Base-by-base conservation (phyloP, 2,888 invertebrate genomes). In the Heterodera filipjevi region DNA sequence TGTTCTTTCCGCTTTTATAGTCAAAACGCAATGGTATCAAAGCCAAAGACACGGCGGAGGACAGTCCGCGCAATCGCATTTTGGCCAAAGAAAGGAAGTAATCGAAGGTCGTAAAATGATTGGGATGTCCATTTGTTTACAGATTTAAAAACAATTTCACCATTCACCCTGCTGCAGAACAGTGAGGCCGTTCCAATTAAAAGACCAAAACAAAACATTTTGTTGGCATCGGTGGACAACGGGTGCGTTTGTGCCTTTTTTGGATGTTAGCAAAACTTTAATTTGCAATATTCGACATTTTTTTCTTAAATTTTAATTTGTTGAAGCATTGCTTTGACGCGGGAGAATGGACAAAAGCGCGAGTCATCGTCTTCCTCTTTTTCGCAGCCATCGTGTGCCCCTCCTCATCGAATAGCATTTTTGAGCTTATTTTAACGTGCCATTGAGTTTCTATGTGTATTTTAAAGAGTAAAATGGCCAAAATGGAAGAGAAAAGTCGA, bases 221-320 rank as follows among this genome's bases (percentile, higher is more conserved):
- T 87, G 87, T 86, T 89, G 89, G n/a, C n/a, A n/a, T 10, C 89
- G 88, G 35, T 81, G 86, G 70, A 78, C 83, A 32, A 87, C 87
- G 78, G 88, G 59, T 59, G n/a, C 5, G 12, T 59, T 59, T 27
- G 8, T 10, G n/a, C 27, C 6, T n/a, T 59, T 59, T 0, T 8
- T 10, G 27, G n/a, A n/a, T n/a, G n/a, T n/a, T n/a, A n/a, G n/a
- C n/a, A n/a, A n/a, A 59, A n/a, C 10, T 0, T 49, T 8, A 14
- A 49, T 16, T 14, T 49, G 10, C 14, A 12, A 49, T 49, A 14
- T 49, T 19, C 5, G 5, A 5, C 44, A 44, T 5, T 10, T 12
- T 10, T 44, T 12, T 44, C 44, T n/a, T n/a, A n/a, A n/a, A n/a
- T n/a, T n/a, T n/a, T n/a, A n/a, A n/a, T n/a, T 44, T 12, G 5